A percentile compares a stretch with the other conserved stretches of the same genome.
These are phyloP conservation scores for Colius striatus DNA, from an alignment of 2,113 vertebrate genomes.

Conservation along the genomic window DNA sequence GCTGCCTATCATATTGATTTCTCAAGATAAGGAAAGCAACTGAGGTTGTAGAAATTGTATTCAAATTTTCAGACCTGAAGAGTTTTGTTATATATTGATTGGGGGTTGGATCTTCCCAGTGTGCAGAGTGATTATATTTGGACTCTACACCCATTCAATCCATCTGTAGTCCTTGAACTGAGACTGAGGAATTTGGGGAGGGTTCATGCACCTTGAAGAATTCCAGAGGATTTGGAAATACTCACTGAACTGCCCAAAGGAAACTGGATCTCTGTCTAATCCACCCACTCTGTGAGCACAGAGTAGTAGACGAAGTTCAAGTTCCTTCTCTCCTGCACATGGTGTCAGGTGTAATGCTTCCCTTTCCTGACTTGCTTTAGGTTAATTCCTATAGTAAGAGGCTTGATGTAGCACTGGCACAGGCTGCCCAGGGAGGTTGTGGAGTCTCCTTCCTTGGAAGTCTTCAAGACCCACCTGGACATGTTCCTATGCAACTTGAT, in stretches of 20 bases:
- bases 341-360: not conserved
- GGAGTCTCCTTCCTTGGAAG: too few species aligned
- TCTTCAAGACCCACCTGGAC: too few species aligned
- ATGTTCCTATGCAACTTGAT: too few species aligned
- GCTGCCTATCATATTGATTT: not conserved
- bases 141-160: not conserved
- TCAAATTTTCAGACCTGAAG: not conserved
- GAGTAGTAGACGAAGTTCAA: not conserved
- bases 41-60: not conserved
- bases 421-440: too few species aligned
- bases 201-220: not conserved
- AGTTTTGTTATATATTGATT: not conserved
- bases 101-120: not conserved
- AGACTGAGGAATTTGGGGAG: not conserved
- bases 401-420: not conserved
- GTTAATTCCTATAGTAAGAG: not conserved
- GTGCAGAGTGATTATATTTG: not conserved
- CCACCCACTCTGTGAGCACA: fast-evolving
- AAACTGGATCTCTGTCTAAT: not conserved
- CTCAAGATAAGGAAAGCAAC: not conserved
- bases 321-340: not conserved
- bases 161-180: not conserved
- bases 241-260: not conserved
- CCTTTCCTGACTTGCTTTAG: not conserved
- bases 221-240: not conserved